These are phyloP conservation scores for Drosophila quinaria DNA, from an alignment of 2,888 invertebrate species.

Conservation along the genomic window DNA sequence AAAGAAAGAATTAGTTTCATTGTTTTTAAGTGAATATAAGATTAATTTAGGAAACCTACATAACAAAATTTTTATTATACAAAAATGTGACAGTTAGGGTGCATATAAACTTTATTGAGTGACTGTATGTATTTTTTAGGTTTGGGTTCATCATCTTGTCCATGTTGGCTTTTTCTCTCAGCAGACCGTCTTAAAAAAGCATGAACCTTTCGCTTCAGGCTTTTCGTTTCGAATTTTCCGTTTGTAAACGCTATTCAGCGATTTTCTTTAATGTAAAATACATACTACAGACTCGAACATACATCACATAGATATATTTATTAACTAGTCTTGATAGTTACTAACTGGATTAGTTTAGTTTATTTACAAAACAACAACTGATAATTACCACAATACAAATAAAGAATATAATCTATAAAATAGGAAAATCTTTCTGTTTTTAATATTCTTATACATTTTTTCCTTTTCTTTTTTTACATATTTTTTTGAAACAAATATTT, in stretches of 20 bases:
- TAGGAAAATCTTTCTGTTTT: slow-evolving; percentile 63
- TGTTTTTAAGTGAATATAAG: no score
- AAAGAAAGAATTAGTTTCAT: no score
- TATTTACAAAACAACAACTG: slow-evolving; percentile 40
- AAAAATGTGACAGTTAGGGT: no score
- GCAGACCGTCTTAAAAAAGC: slow-evolving; percentile 12
- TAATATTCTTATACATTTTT: slow-evolving; percentile 79
- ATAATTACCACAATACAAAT: slow-evolving; percentile 18
- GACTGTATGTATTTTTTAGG: no score
- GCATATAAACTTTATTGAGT: no score
- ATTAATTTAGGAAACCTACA: no score
- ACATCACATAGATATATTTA: slow-evolving; percentile 23
- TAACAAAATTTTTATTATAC: no score
- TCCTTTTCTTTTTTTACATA: slow-evolving; percentile 82
- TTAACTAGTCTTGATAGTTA: slow-evolving; percentile 23
- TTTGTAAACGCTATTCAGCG: slow-evolving; percentile 17
- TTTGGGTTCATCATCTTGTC: slow-evolving; percentile 5
- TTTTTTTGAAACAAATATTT: slow-evolving; percentile 84
- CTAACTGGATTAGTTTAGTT: slow-evolving; percentile 46
- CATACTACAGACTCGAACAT: background rate
- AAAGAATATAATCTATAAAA: slow-evolving; percentile 23
- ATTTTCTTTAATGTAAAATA: slow-evolving; percentile 12
- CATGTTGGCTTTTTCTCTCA: background rate
- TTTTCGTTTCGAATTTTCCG: slow-evolving; percentile 2
- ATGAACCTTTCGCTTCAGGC: slow-evolving; percentile 30